Conservation (phyloP, 2,113 vertebrate genomes). For the Anser cygnoides region DNA sequence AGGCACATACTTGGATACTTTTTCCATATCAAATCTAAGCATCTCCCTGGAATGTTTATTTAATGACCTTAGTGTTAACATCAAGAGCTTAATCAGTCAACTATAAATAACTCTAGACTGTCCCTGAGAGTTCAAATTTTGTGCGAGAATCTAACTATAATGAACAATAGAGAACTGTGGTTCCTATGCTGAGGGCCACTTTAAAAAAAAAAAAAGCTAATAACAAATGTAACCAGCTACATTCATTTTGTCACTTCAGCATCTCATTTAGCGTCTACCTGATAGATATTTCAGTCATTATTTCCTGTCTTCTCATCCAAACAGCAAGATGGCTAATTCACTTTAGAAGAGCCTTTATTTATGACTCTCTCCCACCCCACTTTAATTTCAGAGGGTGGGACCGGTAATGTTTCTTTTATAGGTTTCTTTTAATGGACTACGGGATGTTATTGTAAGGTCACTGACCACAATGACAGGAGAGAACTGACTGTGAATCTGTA, state of each 20-base stretch:
- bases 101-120: constrained; percentile 13
- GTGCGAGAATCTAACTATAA: neutral
- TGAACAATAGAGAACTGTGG: neutral
- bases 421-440: constrained; percentile 22
- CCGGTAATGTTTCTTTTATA: constrained; percentile 42
- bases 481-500: constrained; percentile 32
- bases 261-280: neutral
- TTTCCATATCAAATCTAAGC: neutral
- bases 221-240: neutral
- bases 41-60: constrained; percentile 20
- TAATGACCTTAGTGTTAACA: neutral
- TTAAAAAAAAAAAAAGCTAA: neutral
- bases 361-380: neutral
- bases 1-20: neutral
- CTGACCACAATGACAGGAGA: neutral
- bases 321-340: constrained; percentile 14
- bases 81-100: constrained; percentile 16
- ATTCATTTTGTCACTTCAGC: neutral
- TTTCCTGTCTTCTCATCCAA: neutral
- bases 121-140: neutral
- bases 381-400: constrained; percentile 40
- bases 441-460: constrained; percentile 40
- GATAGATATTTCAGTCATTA: neutral
- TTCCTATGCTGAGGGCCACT: neutral
- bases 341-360: constrained; percentile 26